These are phyloP conservation scores for Psilanteris sp. DNA, from an alignment of 1,140 invertebrate species.

Conservation along the genomic window DNA sequence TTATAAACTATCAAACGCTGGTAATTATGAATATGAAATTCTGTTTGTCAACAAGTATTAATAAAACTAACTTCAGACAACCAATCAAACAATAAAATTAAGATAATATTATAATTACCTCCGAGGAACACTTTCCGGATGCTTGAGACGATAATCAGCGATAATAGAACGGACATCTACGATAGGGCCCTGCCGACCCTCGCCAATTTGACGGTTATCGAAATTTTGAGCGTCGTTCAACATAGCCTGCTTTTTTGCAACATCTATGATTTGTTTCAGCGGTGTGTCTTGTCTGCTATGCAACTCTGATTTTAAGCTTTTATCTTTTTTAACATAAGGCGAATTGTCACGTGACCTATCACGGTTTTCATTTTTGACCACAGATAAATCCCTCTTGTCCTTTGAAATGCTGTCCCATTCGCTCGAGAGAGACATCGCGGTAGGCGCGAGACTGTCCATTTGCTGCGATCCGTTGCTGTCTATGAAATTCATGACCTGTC, in stretches of 20 bases:
- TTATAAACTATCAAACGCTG: no score
- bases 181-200: conserved; percentile 86
- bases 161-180: conserved; percentile 91
- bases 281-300: conserved; percentile 39
- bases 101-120: conserved; percentile 77
- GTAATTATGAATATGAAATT: no score
- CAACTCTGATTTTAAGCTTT: conserved; percentile 33
- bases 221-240: conserved; percentile 58
- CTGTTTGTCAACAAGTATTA: no score
- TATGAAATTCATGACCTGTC: conserved; percentile 81
- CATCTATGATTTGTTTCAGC: conserved; percentile 39
- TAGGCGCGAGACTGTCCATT: conserved; percentile 61
- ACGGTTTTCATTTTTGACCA: conserved; percentile 38
- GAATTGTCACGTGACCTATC: conserved; percentile 47
- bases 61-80: no score
- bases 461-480: conserved; percentile 65
- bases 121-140: conserved; percentile 85
- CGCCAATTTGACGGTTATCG: conserved; percentile 79
- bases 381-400: conserved; percentile 31
- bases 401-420: conserved; percentile 67
- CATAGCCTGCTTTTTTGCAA: conserved; percentile 40
- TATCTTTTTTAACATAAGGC: conserved; percentile 62
- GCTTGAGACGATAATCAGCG: conserved; percentile 87
- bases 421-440: conserved; percentile 56
- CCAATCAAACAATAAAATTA: not conserved